Evolutionary conservation across 2,113 vertebrate species (phyloP), one percentile per base, ranked within the genome.

Genomic region (Amphiprion ocellaris): DNA sequence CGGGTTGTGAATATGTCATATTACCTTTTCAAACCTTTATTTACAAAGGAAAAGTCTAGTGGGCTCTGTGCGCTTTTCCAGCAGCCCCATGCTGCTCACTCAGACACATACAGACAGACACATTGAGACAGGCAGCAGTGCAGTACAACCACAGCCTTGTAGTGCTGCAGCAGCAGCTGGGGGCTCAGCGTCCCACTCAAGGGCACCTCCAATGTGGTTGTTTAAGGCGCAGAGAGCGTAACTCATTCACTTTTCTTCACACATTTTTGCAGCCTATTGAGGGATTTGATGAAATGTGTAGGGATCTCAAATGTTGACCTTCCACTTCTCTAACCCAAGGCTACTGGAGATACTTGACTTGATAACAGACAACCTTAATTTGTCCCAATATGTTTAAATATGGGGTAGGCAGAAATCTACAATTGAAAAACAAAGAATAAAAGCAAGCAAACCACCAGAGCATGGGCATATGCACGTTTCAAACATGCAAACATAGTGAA

Each of bases 171-270:
- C 62, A 68, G 79, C 71, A 86, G 71, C 79, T 37, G 70, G 65
- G 49, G 72, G 33, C 73, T 73, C 81, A n/a, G n/a, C 59, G 74
- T 81, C 70, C 65, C 61, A 60, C 81, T 82, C 70, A 81, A 74
- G 68, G 69, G 59, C 76, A 79, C 62, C 69, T 69, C 46, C 50
- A 60, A 69, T 59, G 30, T 17, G 49, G 58, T 23, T 69, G 67
- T 74, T 71, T 28, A 55, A 52, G 62, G 47, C 56, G 67, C 46
- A 60, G 47, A 44, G 46, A 78, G 65, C 23, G 19, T 28, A 61
- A 55, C 61, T 59, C 52, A 53, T 58, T 65, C 72, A 11, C 50
- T 37, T 66, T 54, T 23, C 64, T 21, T 19, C 44, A 50, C 49
- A 65, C 55, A 30, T 19, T 52, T 77, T 71, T 12, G 2, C 5